Conservation (phyloP, 1,140 invertebrate species). For the Ctenoplectra terminalis region DNA sequence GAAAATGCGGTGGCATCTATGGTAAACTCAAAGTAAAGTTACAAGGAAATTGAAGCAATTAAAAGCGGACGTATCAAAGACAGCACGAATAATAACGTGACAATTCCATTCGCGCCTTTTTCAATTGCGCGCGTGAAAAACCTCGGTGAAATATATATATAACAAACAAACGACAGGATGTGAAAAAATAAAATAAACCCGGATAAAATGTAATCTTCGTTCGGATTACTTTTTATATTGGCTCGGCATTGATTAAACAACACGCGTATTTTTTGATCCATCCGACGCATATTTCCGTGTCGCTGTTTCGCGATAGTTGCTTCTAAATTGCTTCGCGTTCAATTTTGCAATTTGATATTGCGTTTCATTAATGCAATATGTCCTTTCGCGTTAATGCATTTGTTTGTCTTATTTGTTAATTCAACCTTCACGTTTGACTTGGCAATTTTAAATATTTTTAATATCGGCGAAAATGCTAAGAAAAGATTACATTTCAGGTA, state of each 20-base stretch:
- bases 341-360: background rate
- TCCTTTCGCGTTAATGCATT: background rate
- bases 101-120: background rate
- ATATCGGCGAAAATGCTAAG: background rate
- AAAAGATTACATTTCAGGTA: no score
- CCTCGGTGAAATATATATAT: background rate
- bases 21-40: background rate
- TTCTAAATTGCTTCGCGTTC: constrained; percentile 18
- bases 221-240: constrained; percentile 8
- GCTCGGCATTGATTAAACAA: background rate
- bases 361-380: constrained; percentile 4
- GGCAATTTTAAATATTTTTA: background rate
- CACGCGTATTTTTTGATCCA: background rate
- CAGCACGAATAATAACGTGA: background rate
- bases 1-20: no score
- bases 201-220: constrained; percentile 19
- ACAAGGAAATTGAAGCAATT: background rate
- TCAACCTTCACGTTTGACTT: no score
- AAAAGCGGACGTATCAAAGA: background rate
- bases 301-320: background rate
- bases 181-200: background rate
- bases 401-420: background rate
- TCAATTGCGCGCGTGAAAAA: background rate
- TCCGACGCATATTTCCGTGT: background rate
- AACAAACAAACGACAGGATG: background rate